Evolutionary conservation across 2,888 invertebrate species (phyloP), one percentile per base, ranked within the genome.

Genomic region (Bembecia ichneumoniformis): DNA sequence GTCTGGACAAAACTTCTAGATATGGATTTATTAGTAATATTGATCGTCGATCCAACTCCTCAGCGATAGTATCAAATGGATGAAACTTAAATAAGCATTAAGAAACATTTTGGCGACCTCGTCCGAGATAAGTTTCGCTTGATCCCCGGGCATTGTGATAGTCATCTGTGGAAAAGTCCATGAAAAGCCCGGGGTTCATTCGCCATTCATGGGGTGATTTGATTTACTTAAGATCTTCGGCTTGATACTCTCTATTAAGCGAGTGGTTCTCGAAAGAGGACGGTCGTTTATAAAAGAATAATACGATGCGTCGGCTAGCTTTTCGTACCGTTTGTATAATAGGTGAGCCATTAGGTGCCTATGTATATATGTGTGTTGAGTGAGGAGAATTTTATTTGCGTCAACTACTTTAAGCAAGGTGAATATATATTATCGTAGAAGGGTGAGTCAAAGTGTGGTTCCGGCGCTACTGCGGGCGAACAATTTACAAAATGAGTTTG

Each of bases 401-500:
- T 5, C n/a, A 40, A 40, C 44, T 15, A 44, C 17, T 44, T 62
- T 66, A 68, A 68, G 64, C 68, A 64, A 64, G 67, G 68, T 71
- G 63, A 64, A 64, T 66, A 68, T 71, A 66, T 66, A 70, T 75
- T 74, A 63, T 60, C 64, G 61, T 55, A 61, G 66, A 71, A 70
- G 79, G 80, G 82, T 74, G 79, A 71, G 70, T 70, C 74, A 76
- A 78, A 78, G 80, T 80, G 76, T 79, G 79, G 82, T 84, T 86
- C 84, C 84, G 84, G 80, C 63, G 77, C 77, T 78, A 49, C 43
- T 43, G 62, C 70, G 79, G 68, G 68, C 79, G 66, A 68, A 65
- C 86, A 84, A 86, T 86, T 86, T 86, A 86, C 81, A 83, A 84
- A 86, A 86, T 83, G 86, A 86, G 87, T 86, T 86, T 86, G 87